These are phyloP conservation scores for Phortica variegata DNA, from an alignment of 1,140 invertebrate species.

Conservation along the genomic window DNA sequence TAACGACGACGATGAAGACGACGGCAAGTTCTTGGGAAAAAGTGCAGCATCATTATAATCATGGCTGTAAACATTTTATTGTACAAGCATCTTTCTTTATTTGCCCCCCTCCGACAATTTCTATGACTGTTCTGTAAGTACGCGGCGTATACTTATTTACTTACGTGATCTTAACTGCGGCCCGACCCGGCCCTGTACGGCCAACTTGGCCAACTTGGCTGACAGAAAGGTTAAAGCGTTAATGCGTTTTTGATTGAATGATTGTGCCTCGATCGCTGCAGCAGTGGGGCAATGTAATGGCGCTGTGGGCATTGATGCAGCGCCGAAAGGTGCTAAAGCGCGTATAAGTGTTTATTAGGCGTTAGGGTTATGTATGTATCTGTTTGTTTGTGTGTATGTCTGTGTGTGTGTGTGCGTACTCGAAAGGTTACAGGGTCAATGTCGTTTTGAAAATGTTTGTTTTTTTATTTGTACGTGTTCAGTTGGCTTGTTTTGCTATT, in stretches of 20 bases:
- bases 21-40: constrained; percentile 48
- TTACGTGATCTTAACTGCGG: too few species aligned
- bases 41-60: constrained; percentile 47
- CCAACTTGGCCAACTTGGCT: too few species aligned
- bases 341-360: constrained; percentile 29
- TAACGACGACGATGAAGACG: too few species aligned
- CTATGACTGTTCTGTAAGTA: not conserved
- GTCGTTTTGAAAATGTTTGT: too few species aligned
- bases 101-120: constrained; percentile 6
- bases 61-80: constrained; percentile 41
- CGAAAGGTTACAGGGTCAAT: too few species aligned
- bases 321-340: not conserved
- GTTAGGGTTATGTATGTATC: constrained; percentile 2
- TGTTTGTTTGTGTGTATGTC: too few species aligned
- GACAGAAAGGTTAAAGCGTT: constrained; percentile 35
- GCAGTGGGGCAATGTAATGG: constrained; percentile 15
- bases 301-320: constrained; percentile 1
- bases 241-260: constrained; percentile 37
- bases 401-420: too few species aligned
- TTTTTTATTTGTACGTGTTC: too few species aligned
- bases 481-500: too few species aligned
- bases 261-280: not conserved
- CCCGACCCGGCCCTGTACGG: too few species aligned
- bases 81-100: constrained; percentile 22
- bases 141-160: not conserved